Percentiles rank a stretch among this genome's conserved stretches.
phyloP scores from a whole-genome alignment of 2,113 vertebrate species.

The Bolborhynchus lineola region DNA sequence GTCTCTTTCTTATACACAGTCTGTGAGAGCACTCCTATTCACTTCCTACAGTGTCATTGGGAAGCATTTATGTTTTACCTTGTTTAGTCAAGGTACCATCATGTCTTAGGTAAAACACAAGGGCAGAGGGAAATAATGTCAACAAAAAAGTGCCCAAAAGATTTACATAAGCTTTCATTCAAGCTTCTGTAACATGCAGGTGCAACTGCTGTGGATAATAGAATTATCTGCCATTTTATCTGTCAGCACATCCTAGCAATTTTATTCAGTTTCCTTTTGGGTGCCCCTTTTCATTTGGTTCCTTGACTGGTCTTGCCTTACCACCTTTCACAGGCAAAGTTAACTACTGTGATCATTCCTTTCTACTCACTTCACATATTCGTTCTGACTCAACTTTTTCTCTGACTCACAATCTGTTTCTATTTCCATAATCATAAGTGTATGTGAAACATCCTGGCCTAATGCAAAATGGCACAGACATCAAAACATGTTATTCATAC shows the following conservation, averaged over 20 bases:
- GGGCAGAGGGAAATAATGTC: not conserved
- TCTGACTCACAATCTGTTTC: constrained; percentile 57
- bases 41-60: not conserved
- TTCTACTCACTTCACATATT: constrained; percentile 46
- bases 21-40: not conserved
- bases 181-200: not conserved
- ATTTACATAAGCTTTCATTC: not conserved
- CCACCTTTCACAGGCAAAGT: not conserved
- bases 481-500: constrained; percentile 49
- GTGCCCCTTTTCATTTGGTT: not conserved
- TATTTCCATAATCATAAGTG: constrained; percentile 19
- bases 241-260: not conserved
- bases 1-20: not conserved
- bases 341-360: not conserved
- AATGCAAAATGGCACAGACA: constrained; percentile 17
- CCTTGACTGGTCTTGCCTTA: constrained; percentile 10
- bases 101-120: not conserved
- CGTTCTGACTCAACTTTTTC: constrained; percentile 55
- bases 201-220: not conserved
- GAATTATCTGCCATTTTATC: not conserved
- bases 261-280: not conserved
- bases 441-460: constrained; percentile 3
- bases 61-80: not conserved
- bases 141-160: not conserved
- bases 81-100: not conserved